Evolutionary conservation across 2,113 vertebrate species (phyloP).

Genomic region (Prunella fulvescens): DNA sequence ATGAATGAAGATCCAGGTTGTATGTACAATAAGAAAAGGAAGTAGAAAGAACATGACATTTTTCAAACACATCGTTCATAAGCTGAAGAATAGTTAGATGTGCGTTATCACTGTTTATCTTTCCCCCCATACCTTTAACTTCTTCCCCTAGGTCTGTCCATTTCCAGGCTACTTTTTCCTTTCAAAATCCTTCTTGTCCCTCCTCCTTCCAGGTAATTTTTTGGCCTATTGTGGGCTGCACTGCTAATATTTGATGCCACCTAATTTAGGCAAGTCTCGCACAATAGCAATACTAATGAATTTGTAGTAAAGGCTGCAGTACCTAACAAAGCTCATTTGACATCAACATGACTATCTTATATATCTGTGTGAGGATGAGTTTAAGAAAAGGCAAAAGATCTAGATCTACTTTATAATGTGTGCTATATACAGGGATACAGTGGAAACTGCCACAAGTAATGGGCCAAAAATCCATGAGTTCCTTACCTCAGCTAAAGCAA

Average conservation of each 20-base stretch:
- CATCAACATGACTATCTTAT: neutral
- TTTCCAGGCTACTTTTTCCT: neutral
- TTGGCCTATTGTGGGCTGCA: neutral
- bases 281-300: neutral
- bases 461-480: neutral
- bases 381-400: neutral
- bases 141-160: neutral
- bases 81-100: neutral
- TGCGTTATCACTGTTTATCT: neutral
- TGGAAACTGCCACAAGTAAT: neutral
- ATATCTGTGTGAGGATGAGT: neutral
- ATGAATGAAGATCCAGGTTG: neutral
- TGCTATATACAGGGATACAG: neutral
- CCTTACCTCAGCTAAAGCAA: neutral
- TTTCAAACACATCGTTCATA: neutral
- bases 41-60: neutral
- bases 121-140: neutral
- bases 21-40: neutral
- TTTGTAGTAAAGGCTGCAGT: neutral
- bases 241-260: neutral
- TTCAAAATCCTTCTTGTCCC: neutral
- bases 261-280: neutral
- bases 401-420: neutral
- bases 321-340: neutral
- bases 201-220: neutral